Percentiles rank a stretch among this genome's conserved stretches.
Evolutionary conservation across 2,888 invertebrate genomes (phyloP).

Genomic region (Plemyria rubiginata): DNA sequence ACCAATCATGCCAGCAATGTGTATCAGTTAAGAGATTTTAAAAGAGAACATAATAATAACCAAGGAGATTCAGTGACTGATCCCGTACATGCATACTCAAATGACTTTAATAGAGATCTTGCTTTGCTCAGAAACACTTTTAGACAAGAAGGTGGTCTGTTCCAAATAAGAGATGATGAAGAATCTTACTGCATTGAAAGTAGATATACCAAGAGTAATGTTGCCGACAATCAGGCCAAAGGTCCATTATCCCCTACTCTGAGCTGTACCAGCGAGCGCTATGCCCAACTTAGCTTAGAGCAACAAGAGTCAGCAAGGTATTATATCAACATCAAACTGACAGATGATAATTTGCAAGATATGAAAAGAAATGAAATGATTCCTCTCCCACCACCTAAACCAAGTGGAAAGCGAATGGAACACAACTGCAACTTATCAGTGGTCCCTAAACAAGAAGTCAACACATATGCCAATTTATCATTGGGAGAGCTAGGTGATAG

Average conservation of each 20-base stretch:
- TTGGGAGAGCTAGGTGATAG: constrained; percentile 67
- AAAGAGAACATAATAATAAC: constrained; percentile 78
- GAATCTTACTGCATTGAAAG: constrained; percentile 69
- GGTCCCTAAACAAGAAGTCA: constrained; percentile 63
- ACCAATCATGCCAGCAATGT: constrained; percentile 80
- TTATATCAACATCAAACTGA: constrained; percentile 76
- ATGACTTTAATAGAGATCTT: constrained; percentile 76
- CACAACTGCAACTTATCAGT: constrained; percentile 71
- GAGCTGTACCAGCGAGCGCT: constrained; percentile 78
- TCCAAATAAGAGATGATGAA: constrained; percentile 72
- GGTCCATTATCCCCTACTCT: constrained; percentile 72
- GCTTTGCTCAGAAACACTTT: constrained; percentile 72
- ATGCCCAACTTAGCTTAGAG: constrained; percentile 74
- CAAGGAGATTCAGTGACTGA: constrained; percentile 61
- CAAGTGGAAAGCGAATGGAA: constrained; percentile 64
- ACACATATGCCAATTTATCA: constrained; percentile 74
- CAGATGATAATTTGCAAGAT: constrained; percentile 56
- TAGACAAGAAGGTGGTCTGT: constrained; percentile 65
- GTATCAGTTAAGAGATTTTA: constrained; percentile 84
- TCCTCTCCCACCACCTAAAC: constrained; percentile 69
- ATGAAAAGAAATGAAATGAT: constrained; percentile 56
- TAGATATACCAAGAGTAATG: constrained; percentile 63
- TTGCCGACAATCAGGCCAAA: constrained; percentile 46
- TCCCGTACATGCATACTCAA: constrained; percentile 68
- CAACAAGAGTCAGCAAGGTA: constrained; percentile 67